phyloP scores from a whole-genome alignment of 2,888 invertebrate species.

The Rhodophaea formosa region DNA sequence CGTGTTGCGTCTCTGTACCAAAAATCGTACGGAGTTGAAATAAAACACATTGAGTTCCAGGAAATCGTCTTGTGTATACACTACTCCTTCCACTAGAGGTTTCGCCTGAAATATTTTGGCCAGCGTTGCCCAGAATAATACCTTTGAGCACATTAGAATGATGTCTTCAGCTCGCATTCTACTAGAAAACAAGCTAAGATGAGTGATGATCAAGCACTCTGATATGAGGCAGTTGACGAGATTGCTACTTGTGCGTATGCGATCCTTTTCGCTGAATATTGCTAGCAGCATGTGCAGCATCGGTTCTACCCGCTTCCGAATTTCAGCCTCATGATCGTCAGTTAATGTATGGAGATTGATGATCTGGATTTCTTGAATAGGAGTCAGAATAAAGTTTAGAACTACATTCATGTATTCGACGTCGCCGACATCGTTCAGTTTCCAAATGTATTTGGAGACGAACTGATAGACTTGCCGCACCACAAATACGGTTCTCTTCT shows the following conservation, averaged over 20 bases:
- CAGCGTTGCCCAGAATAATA: conserved; percentile 69
- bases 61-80: conserved; percentile 56
- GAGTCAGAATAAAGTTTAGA: conserved; percentile 77
- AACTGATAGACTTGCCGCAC: conserved; percentile 85
- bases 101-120: conserved; percentile 57
- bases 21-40: conserved; percentile 54
- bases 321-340: conserved; percentile 72
- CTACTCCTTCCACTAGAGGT: conserved; percentile 49
- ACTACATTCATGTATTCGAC: conserved; percentile 77
- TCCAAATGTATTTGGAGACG: conserved; percentile 81
- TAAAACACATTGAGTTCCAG: conserved; percentile 54
- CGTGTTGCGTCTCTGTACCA: conserved; percentile 52
- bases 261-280: conserved; percentile 75
- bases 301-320: conserved; percentile 78
- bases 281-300: conserved; percentile 79
- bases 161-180: conserved; percentile 70
- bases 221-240: conserved; percentile 7
- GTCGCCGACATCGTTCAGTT: conserved; percentile 72
- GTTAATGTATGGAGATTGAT: conserved; percentile 71
- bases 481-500: conserved; percentile 87
- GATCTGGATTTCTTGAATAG: conserved; percentile 79
- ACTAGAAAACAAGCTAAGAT: conserved; percentile 48
- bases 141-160: conserved; percentile 68
- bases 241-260: conserved; percentile 54
- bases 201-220: conserved; percentile 5